phyloP scores from a whole-genome alignment of 2,797 vertebrate species.

The Phrynocephalus guinanensis region DNA sequence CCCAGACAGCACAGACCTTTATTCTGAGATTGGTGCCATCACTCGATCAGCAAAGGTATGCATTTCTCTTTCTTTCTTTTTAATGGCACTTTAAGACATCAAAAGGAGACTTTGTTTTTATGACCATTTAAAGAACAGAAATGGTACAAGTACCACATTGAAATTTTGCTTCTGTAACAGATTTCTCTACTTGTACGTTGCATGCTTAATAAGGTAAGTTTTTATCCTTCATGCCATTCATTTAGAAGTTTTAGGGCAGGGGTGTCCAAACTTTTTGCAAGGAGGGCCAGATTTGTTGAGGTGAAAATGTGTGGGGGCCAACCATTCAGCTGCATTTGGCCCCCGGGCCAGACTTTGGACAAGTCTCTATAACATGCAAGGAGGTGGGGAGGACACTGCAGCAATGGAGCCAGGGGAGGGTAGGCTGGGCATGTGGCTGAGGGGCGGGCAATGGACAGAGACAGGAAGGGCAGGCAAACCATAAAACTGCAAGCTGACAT shows the following conservation, averaged over 20 bases:
- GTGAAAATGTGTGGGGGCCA: too few species aligned
- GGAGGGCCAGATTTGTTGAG: too few species aligned
- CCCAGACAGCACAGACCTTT: conserved; percentile 95
- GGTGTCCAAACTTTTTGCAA: too few species aligned
- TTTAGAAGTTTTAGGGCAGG: conserved; percentile 41
- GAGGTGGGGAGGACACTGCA: too few species aligned
- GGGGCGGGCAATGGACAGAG: too few species aligned
- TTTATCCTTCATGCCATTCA: neutral
- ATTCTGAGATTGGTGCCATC: conserved; percentile 96
- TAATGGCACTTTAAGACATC: neutral
- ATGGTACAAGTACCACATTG: conserved; percentile 3
- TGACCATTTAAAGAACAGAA: neutral
- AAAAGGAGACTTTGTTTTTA: neutral
- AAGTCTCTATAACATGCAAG: too few species aligned
- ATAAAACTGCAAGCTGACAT: too few species aligned
- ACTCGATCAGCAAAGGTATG: conserved; percentile 95
- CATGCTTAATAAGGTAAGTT: conserved; percentile 15
- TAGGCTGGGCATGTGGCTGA: too few species aligned
- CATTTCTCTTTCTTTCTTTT: neutral
- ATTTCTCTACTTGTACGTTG: conserved; percentile 6
- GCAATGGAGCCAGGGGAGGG: too few species aligned
- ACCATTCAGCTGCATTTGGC: too few species aligned
- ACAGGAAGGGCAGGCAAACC: too few species aligned
- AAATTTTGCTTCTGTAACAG: conserved; percentile 8
- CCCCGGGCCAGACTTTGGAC: too few species aligned